Base-by-base conservation (phyloP, 23 tunicate species). In the Trididemnum miniatum region DNA sequence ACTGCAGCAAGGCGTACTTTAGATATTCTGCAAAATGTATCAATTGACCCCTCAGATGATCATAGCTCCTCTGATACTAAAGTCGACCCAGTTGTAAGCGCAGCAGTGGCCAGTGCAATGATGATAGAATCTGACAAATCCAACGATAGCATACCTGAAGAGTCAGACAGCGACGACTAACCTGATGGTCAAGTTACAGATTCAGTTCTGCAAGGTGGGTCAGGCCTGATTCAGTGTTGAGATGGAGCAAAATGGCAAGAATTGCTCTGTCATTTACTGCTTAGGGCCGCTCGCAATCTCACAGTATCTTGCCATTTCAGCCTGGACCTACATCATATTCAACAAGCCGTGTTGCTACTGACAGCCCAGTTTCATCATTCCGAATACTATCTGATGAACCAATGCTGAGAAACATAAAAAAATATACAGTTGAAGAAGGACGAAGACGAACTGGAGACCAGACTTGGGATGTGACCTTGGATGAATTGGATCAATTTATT, bases 211-310 rank as follows among this genome's bases (percentile, higher is more conserved):
- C 31, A 74, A 40, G 62, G 60, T 25, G 80, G 80, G 40, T 7
- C 80, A 74, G 80, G 80, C 30, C 80, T 74, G 80, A 32, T 74
- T 74, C 12, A 38, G 40, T 25, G 80, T 15, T 28, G 80, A 20
- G 27, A 49, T 74, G 60, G 80, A 26, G 38, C 80, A 74, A 74
- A 32, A 26, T 74, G 80, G 80, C 60, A 26, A 74, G 40, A 60
- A 49, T 74, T 74, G 80, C 80, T 74, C 60, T 40, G 35, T 74
- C 80, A 74, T 32, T 30, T 40, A 26, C 60, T 74, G 35, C 80
- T 74, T 60, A 74, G 60, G 80, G 80, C 60, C 32, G 80, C 62
- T 74, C 40, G 15, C 80, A 74, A 74, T 74, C 59, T 74, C 80
- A 74, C 35, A 74, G 40, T 74, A 74, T 74, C 35, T 60, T 74